Evolutionary conservation across 2,797 vertebrate species (phyloP), one percentile per base, ranked within the genome.

Genomic region (Mustela erminea): DNA sequence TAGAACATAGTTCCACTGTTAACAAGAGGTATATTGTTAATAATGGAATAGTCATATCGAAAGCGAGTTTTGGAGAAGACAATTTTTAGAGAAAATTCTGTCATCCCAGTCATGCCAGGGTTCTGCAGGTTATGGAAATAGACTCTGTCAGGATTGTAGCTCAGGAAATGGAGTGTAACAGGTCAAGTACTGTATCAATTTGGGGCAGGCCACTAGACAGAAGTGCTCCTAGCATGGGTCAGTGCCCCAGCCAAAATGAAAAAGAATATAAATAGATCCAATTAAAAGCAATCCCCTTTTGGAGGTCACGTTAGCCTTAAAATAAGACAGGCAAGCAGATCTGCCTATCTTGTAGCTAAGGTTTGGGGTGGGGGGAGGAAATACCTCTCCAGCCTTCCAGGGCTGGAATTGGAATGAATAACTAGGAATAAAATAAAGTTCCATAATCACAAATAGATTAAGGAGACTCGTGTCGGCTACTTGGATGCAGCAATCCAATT

Each of bases 141-240:
- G 66, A 95, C 86, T 85, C 82, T 86, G 32, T 95, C 74, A 68
- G 66, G 41, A 94, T 60, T 89, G 64, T 25, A 54, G 86, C 62
- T 98, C 90, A 74, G 96, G 97, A 97, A 97, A 98, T 97, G 92
- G 88, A 97, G 96, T 98, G 96, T 90, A 97, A 96, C 96, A 77
- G 96, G 96, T 97, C 97, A 97, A 98, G 86, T 95, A 90, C 78
- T 32, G 27, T 96, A 96, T 95, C 97, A 98, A 87, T 98, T 96
- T 96, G 68, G 97, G 96, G 90, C 96, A 97, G 80, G 82, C 82
- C 88, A 96, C 97, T 85, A 81, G 87, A 93, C 90, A 97, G 93
- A 97, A 87, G 78, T 81, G 82, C 88, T 97, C 88, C 93, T 90
- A 75, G 96, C 95, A 95, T 87, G 93, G 96, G 97, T 97, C 96